Evolutionary conservation across 2,113 vertebrate genomes (phyloP).

Genomic region (Nibea albiflora): DNA sequence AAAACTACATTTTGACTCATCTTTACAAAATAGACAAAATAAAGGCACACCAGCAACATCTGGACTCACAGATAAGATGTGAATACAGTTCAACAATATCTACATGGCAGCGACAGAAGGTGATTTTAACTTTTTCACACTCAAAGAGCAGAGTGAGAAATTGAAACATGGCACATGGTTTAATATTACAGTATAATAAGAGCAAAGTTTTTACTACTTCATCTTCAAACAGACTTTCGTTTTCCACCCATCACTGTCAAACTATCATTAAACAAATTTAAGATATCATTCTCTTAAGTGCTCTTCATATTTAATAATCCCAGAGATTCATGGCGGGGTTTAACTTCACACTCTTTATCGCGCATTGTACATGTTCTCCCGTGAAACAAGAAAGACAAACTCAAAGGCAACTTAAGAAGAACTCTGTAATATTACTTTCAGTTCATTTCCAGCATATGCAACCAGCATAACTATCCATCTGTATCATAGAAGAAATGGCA

Average conservation of each 20-base stretch:
- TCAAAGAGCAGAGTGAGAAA: slow-evolving; percentile 23
- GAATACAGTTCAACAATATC: slow-evolving; percentile 35
- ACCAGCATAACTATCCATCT: background rate
- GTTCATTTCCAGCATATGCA: background rate
- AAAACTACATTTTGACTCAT: background rate
- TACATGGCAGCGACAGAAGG: slow-evolving; percentile 28
- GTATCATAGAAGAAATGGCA: background rate
- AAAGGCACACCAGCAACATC: slow-evolving; percentile 67
- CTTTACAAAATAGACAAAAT: slow-evolving; percentile 34
- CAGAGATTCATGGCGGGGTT: background rate
- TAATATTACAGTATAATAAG: slow-evolving; percentile 25
- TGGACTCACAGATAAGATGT: slow-evolving; percentile 37
- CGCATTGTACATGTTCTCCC: background rate
- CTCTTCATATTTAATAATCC: slow-evolving; percentile 42
- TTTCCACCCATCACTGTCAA: slow-evolving; percentile 4
- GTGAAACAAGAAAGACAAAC: slow-evolving; percentile 7
- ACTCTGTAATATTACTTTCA: background rate
- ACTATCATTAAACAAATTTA: slow-evolving; percentile 15
- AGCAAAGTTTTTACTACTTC: slow-evolving; percentile 6
- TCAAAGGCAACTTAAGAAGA: slow-evolving; percentile 22
- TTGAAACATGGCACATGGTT: slow-evolving; percentile 46
- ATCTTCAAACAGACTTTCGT: slow-evolving; percentile 1
- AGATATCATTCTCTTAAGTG: slow-evolving; percentile 34
- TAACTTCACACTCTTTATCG: slow-evolving; percentile 21
- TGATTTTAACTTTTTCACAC: slow-evolving; percentile 27